Evolutionary conservation across 2,888 invertebrate species (phyloP).

Genomic region (Meloe dianella): DNA sequence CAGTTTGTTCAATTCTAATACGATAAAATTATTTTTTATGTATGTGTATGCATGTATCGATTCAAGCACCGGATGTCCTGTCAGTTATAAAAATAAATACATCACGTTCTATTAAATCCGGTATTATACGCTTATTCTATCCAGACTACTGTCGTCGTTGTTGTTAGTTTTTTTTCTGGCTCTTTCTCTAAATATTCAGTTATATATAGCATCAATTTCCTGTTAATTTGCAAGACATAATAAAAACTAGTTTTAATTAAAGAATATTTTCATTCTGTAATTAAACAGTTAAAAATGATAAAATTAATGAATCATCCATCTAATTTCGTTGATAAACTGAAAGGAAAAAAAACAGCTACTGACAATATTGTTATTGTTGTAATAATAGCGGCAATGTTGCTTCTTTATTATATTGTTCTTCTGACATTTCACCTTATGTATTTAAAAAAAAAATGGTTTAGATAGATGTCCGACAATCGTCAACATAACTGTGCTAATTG

Average conservation of each 20-base stretch:
- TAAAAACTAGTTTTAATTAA: constrained; percentile 6
- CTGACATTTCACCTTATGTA: constrained; percentile 27
- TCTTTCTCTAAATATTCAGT: constrained; percentile 4
- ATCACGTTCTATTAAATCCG: constrained; percentile 24
- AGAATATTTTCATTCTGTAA: background rate
- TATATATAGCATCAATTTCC: background rate
- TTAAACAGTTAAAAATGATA: constrained; percentile 15
- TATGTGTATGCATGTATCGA: constrained; percentile 4
- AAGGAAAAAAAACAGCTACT: too few species aligned
- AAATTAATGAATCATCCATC: constrained; percentile 26
- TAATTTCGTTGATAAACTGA: background rate
- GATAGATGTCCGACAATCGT: too few species aligned
- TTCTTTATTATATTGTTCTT: background rate
- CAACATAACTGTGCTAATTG: too few species aligned
- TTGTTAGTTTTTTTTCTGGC: background rate
- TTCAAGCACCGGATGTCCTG: constrained; percentile 32
- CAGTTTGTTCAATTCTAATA: constrained; percentile 26
- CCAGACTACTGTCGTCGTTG: background rate
- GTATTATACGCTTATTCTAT: constrained; percentile 17
- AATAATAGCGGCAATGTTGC: background rate
- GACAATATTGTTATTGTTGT: background rate
- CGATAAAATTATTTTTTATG: constrained; percentile 26
- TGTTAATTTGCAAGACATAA: background rate
- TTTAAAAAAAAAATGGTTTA: too few species aligned
- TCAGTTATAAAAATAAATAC: constrained; percentile 24